A percentile compares a stretch with the other conserved stretches of the same genome.
Conservation (phyloP, 2,797 vertebrate species). For the Geotrypetes seraphini region DNA sequence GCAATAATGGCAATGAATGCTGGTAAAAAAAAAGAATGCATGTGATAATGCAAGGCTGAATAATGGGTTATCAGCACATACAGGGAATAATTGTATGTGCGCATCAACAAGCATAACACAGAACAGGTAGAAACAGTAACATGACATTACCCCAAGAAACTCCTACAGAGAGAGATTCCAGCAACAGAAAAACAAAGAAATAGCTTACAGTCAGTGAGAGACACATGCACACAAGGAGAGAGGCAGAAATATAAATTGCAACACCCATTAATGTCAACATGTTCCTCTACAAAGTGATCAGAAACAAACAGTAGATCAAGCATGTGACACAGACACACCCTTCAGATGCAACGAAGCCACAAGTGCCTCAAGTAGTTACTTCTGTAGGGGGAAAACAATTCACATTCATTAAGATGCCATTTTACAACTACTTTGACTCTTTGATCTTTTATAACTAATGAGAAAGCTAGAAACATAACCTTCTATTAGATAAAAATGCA, state of each 20-base stretch:
- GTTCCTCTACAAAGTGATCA: neutral
- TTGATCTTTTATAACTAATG: no score
- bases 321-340: rapidly evolving
- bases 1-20: no score
- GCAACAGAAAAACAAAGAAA: conserved; percentile 58
- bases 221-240: conserved; percentile 29
- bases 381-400: neutral
- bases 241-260: conserved; percentile 39
- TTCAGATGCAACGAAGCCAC: rapidly evolving
- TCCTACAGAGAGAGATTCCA: conserved; percentile 76
- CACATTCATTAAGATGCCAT: rapidly evolving
- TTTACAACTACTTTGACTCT: no score
- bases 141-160: conserved; percentile 93
- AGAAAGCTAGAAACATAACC: no score
- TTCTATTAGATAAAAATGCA: no score
- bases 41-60: no score
- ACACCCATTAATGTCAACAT: no score
- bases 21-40: no score
- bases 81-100: conserved; percentile 6
- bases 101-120: conserved; percentile 23
- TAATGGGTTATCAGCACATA: conserved; percentile 14
- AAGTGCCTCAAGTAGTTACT: no score
- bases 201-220: conserved; percentile 50
- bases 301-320: neutral
- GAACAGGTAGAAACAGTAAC: conserved; percentile 44